A percentile compares a stretch with the other conserved stretches of the same genome.
Conservation (phyloP, 1,140 invertebrate species). For the Macrobrachium rosenbergii region DNA sequence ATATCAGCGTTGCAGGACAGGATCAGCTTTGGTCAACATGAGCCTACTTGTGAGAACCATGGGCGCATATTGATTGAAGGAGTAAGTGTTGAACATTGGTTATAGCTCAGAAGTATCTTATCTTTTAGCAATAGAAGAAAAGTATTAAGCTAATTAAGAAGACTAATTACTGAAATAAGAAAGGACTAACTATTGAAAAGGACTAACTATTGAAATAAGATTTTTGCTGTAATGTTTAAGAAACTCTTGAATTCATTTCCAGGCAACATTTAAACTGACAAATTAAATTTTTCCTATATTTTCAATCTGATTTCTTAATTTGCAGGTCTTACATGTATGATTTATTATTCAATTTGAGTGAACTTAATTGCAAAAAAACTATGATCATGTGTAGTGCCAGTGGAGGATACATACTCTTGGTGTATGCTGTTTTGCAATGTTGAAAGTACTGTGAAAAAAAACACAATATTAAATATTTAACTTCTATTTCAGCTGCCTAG, state of each 20-base stretch:
- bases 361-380: background rate
- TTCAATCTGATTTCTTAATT: too few species aligned
- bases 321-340: too few species aligned
- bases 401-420: too few species aligned
- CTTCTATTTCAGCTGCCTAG: slow-evolving; percentile 31
- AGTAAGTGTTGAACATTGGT: background rate
- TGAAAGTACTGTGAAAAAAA: background rate
- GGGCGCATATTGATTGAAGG: slow-evolving; percentile 3
- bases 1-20: slow-evolving; percentile 20
- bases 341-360: background rate
- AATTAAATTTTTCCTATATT: too few species aligned
- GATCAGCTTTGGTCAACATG: slow-evolving; percentile 28
- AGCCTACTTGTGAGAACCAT: slow-evolving; percentile 34
- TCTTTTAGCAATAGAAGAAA: background rate
- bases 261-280: too few species aligned
- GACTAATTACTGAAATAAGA: background rate
- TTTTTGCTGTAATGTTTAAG: too few species aligned
- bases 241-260: too few species aligned
- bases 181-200: too few species aligned
- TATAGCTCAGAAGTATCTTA: background rate
- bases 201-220: background rate
- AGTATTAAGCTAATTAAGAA: background rate
- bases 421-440: too few species aligned
- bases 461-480: background rate
- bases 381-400: too few species aligned